Conservation (phyloP, 2,797 vertebrate genomes). For the Gymnoscopelus braueri region DNA sequence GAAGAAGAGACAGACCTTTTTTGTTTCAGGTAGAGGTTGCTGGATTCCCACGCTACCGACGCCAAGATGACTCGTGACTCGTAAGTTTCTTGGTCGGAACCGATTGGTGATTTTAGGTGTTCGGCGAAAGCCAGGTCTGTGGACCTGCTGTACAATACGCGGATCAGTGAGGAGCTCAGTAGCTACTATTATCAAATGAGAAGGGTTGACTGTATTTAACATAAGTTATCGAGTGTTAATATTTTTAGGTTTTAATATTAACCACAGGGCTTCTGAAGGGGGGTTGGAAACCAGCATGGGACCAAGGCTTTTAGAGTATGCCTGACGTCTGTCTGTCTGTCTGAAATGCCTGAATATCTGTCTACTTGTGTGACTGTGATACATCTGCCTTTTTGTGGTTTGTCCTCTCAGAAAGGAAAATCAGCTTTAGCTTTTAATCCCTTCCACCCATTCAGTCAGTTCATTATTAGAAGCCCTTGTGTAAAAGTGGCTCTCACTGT, state of each 20-base stretch:
- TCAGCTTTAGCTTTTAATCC: conserved; percentile 40
- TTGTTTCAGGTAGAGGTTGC: conserved; percentile 41
- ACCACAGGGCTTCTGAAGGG: neutral
- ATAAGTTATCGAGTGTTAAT: neutral
- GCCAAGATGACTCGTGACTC: conserved; percentile 73
- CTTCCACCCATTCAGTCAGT: conserved; percentile 36
- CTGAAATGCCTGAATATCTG: neutral
- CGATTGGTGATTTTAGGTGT: neutral
- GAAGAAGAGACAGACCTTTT: conserved; percentile 3
- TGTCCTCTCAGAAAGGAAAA: conserved; percentile 11
- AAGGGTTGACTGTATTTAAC: conserved; percentile 1
- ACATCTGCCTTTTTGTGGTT: neutral
- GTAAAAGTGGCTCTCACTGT: conserved; percentile 21
- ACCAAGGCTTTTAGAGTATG: neutral
- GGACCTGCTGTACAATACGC: conserved; percentile 4
- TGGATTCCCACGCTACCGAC: conserved; percentile 32
- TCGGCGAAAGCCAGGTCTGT: neutral
- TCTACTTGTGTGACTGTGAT: neutral
- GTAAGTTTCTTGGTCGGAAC: conserved; percentile 57
- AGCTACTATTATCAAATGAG: neutral
- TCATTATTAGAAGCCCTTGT: conserved; percentile 48
- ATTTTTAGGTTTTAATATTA: conserved; percentile 1
- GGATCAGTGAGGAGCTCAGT: neutral
- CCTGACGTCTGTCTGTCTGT: neutral
- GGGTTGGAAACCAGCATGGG: neutral